Conservation (phyloP, 2,888 invertebrate genomes). For the Drymonia ruficornis region DNA sequence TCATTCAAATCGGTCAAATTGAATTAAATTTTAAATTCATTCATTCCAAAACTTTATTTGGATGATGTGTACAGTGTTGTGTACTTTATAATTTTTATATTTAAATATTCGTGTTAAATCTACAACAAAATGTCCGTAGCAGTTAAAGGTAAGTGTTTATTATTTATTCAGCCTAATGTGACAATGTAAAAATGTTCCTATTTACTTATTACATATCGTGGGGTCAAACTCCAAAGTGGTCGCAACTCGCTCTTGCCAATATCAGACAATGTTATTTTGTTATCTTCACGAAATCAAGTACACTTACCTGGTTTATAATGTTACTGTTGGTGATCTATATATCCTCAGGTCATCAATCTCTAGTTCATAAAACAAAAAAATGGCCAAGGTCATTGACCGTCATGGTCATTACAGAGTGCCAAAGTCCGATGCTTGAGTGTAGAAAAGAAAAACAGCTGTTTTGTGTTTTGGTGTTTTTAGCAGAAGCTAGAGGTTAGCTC, state of each 20-base stretch:
- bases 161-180: background rate
- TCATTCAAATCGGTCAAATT: too few species aligned
- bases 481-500: too few species aligned
- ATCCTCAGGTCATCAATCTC: background rate
- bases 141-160: constrained; percentile 66
- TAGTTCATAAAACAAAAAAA: background rate
- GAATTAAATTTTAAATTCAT: constrained; percentile 23
- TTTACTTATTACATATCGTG: constrained; percentile 10
- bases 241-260: constrained; percentile 8
- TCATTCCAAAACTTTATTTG: constrained; percentile 36
- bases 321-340: background rate
- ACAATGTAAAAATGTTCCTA: background rate
- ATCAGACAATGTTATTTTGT: background rate
- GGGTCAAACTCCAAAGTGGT: constrained; percentile 52
- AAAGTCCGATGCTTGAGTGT: too few species aligned
- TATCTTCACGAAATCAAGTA: background rate
- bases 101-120: constrained; percentile 8
- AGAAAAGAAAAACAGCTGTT: too few species aligned
- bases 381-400: background rate
- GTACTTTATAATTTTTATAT: constrained; percentile 4
- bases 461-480: too few species aligned
- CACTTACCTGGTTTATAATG: background rate
- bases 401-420: background rate
- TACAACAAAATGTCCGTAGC: constrained; percentile 66
- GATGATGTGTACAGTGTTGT: constrained; percentile 15